Conservation (phyloP, 1,140 invertebrate species). For the Myzus persicae region DNA sequence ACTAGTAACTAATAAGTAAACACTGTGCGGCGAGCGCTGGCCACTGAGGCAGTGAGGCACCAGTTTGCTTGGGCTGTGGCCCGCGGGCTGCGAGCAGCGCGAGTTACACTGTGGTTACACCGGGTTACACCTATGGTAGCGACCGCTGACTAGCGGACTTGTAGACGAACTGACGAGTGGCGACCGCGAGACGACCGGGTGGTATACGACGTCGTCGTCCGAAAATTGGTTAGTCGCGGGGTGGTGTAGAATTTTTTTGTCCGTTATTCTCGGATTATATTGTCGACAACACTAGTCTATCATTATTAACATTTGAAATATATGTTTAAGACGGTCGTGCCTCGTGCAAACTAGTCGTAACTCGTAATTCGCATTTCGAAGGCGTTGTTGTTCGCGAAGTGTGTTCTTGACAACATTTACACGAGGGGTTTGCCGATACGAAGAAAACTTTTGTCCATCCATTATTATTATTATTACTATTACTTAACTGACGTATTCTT, state of each 20-base stretch:
- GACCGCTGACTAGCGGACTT: background rate
- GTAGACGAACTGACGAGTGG: background rate
- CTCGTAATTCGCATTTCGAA: too few species aligned
- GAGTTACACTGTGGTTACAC: too few species aligned
- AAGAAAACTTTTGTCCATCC: too few species aligned
- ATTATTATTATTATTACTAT: too few species aligned
- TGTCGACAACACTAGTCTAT: background rate
- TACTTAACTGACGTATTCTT: too few species aligned
- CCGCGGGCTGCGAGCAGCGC: too few species aligned
- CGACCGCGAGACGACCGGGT: background rate
- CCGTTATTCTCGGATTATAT: background rate
- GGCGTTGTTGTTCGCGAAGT: too few species aligned
- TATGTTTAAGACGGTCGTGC: background rate
- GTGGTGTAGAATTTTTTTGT: background rate
- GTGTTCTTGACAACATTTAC: too few species aligned
- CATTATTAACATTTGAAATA: background rate
- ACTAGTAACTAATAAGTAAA: too few species aligned
- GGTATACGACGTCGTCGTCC: background rate
- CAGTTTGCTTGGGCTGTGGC: background rate
- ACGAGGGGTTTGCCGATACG: background rate
- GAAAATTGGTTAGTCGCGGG: background rate
- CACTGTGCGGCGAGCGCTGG: too few species aligned
- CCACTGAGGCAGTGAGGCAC: too few species aligned
- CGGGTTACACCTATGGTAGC: background rate
- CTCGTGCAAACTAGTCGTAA: background rate